These are phyloP conservation scores for Condylostylus longicornis DNA, from an alignment of 1,140 invertebrate genomes.

Conservation along the genomic window DNA sequence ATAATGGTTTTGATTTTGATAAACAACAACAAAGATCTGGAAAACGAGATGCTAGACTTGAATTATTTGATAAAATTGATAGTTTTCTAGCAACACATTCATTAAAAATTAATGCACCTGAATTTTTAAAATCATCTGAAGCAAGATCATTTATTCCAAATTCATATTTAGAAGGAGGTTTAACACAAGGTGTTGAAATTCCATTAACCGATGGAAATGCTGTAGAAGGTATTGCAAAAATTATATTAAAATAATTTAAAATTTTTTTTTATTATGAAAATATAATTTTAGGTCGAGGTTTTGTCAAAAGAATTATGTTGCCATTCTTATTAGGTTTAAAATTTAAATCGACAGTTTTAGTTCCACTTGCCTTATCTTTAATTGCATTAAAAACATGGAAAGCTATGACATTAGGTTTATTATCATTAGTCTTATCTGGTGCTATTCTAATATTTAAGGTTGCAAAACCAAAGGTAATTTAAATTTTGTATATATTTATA, in stretches of 20 bases:
- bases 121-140: slow-evolving; percentile 38
- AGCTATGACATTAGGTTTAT: slow-evolving; percentile 64
- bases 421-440: slow-evolving; percentile 63
- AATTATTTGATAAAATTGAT: slow-evolving; percentile 46
- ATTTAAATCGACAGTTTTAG: slow-evolving; percentile 66
- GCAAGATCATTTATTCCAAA: slow-evolving; percentile 45
- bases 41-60: slow-evolving; percentile 13
- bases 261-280: background rate
- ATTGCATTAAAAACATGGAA: slow-evolving; percentile 80
- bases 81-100: slow-evolving; percentile 47
- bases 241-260: slow-evolving; percentile 6
- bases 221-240: slow-evolving; percentile 36
- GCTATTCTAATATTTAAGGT: slow-evolving; percentile 72
- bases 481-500: background rate
- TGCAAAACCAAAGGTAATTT: slow-evolving; percentile 56
- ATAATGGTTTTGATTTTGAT: slow-evolving; percentile 15
- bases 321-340: slow-evolving; percentile 71
- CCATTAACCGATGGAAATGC: slow-evolving; percentile 45
- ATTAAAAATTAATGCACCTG: slow-evolving; percentile 45
- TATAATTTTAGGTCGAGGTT: slow-evolving; percentile 46
- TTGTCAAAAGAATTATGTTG: slow-evolving; percentile 67
- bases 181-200: slow-evolving; percentile 49
- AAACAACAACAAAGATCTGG: slow-evolving; percentile 6
- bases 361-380: slow-evolving; percentile 59
- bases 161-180: slow-evolving; percentile 41